A percentile compares a stretch with the other conserved stretches of the same genome.
Evolutionary conservation across 2,797 vertebrate genomes (phyloP).

Genomic region (Enteromius thamalakanensis): DNA sequence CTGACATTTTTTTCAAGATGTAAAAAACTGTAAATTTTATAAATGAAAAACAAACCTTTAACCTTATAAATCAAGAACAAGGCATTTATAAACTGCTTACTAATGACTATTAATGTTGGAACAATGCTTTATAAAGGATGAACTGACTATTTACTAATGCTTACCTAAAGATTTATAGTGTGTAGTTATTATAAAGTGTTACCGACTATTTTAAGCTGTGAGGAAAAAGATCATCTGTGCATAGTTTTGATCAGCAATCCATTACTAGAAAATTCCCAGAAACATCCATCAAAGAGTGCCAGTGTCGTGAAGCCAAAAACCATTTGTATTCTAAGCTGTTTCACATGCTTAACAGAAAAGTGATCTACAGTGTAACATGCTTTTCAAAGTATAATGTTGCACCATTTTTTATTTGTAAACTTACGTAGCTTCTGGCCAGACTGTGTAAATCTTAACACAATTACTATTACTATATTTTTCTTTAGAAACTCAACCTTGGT

Average conservation of each 20-base stretch:
- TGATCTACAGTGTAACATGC: not conserved
- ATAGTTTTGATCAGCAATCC: not conserved
- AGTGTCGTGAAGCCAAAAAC: not conserved
- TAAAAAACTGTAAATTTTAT: too few species aligned
- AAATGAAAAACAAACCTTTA: too few species aligned
- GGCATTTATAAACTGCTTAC: too few species aligned
- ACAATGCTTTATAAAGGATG: too few species aligned
- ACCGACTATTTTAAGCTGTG: not conserved
- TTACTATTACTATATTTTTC: not conserved
- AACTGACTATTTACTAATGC: too few species aligned
- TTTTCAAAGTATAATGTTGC: not conserved
- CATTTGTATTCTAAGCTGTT: not conserved
- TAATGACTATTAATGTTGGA: too few species aligned
- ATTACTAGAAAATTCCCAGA: not conserved
- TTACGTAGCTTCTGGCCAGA: not conserved
- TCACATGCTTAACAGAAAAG: not conserved
- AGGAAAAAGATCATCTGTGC: not conserved
- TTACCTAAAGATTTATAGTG: too few species aligned
- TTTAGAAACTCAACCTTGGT: slow-evolving; percentile 84
- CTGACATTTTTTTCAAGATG: too few species aligned
- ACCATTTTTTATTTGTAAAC: not conserved
- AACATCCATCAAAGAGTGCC: not conserved
- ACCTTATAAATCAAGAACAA: too few species aligned
- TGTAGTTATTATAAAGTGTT: too few species aligned
- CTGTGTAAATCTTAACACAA: not conserved